phyloP scores from a whole-genome alignment of 2,113 vertebrate species.

The Crocuta crocuta region DNA sequence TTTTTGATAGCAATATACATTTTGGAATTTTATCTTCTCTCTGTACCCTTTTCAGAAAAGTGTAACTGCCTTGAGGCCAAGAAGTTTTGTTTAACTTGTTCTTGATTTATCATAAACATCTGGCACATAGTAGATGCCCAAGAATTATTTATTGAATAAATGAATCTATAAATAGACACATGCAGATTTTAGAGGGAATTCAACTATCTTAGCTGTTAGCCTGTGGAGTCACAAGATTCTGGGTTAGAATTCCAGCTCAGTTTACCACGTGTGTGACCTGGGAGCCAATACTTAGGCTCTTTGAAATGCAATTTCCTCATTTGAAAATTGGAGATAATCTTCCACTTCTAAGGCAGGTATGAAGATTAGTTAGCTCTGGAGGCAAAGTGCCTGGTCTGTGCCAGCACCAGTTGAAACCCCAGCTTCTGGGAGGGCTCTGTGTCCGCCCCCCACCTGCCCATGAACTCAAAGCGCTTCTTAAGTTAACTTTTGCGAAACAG shows the following conservation, averaged over 20 bases:
- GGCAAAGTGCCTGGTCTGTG: background rate
- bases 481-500: background rate
- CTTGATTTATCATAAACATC: background rate
- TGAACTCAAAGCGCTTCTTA: background rate
- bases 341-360: background rate
- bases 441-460: no score
- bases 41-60: background rate
- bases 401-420: background rate
- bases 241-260: background rate
- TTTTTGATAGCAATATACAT: background rate
- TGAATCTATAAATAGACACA: background rate
- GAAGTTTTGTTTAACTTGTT: background rate
- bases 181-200: background rate
- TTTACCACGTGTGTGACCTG: background rate
- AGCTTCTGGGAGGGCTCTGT: background rate
- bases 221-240: background rate
- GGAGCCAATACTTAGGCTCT: background rate
- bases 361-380: background rate
- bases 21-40: background rate
- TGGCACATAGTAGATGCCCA: background rate
- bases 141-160: background rate
- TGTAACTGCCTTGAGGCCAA: background rate
- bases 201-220: background rate
- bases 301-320: background rate
- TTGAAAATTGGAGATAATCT: background rate